Evolutionary conservation across 1,140 invertebrate species (phyloP), one percentile per base, ranked within the genome.

Genomic region (Lysiphlebus fabarum): DNA sequence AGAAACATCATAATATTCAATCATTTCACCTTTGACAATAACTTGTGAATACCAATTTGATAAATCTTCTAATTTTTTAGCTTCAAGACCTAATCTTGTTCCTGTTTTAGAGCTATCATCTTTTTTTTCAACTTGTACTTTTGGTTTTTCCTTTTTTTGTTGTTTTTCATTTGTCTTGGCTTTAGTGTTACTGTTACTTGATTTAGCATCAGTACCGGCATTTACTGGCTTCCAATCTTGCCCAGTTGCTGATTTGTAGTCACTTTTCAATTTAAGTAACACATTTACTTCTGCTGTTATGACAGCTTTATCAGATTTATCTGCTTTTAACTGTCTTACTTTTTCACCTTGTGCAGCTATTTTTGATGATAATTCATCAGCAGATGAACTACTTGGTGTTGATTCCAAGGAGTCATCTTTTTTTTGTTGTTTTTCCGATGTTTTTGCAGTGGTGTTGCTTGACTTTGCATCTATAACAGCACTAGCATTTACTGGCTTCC

Each of bases 1-100:
- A 53, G 95, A 98, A 6, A 99, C 93, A 76, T 99, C 96, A 71
- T 99, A 99, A 77, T 99, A 99, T 75, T 99, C 97, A 42, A 99
- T 99, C 87, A 99, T 86, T 81, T 98, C 94, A 59, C 94, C 90
- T 81, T 99, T 99, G 0, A 93, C 97, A 56, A 99, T 94, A 1
- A 98, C 92, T 67, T 99, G 95, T 1, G 95, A 95, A 77, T 99
- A 99, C 98, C 98, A 99, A 61, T 99, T 96, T 0, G 95, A 84
- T 7, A 99, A 81, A 76, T 98, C 94, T 43, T 95, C 94, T 70
- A 90, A 86, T 76, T 99, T 99, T 56, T 85, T 91, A 0, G 88
- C 92, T 77, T 98, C 96, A 34, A 99, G 74, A 33, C 97, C 96
- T 6, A 99, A 81, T 53, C 95, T 85, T 0, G 95, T 97, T 72